These are phyloP conservation scores for Microctenopoma lineatum DNA, from an alignment of 2,797 vertebrate genomes.

Conservation along the genomic window DNA sequence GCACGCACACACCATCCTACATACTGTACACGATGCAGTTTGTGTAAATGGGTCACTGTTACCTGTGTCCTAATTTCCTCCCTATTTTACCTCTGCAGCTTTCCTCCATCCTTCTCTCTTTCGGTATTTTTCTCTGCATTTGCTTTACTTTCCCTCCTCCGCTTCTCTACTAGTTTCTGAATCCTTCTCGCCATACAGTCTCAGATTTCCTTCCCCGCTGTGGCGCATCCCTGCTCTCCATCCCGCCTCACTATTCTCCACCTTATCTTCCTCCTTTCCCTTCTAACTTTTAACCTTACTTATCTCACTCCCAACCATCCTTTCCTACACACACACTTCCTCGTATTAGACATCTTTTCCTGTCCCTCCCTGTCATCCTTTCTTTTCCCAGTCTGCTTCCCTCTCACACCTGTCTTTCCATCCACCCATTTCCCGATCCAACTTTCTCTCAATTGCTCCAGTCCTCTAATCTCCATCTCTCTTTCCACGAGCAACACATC, in stretches of 20 bases:
- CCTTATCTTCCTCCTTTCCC: not conserved
- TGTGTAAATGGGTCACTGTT: conserved; percentile 51
- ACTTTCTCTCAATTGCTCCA: not conserved
- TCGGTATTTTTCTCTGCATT: too few species aligned
- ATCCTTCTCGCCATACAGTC: not conserved
- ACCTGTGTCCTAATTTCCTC: conserved; percentile 35
- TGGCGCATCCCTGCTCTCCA: not conserved
- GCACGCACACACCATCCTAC: not conserved
- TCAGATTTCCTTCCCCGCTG: not conserved
- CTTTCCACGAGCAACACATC: conserved; percentile 54
- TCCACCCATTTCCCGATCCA: not conserved
- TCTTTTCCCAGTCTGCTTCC: not conserved
- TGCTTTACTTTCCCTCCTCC: not conserved
- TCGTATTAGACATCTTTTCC: not conserved
- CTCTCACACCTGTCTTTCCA: conserved; percentile 33
- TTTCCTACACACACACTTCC: not conserved
- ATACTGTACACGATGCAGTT: not conserved
- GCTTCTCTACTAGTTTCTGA: not conserved
- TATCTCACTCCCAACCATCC: not conserved
- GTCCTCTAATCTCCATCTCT: conserved; percentile 26
- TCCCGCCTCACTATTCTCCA: not conserved
- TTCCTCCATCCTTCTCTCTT: conserved; percentile 4
- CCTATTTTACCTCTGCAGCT: conserved; percentile 10
- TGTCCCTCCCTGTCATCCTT: not conserved
- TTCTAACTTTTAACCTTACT: not conserved